Base-by-base conservation (phyloP, 2,888 invertebrate species). In the Stenolophus ochropezus region DNA sequence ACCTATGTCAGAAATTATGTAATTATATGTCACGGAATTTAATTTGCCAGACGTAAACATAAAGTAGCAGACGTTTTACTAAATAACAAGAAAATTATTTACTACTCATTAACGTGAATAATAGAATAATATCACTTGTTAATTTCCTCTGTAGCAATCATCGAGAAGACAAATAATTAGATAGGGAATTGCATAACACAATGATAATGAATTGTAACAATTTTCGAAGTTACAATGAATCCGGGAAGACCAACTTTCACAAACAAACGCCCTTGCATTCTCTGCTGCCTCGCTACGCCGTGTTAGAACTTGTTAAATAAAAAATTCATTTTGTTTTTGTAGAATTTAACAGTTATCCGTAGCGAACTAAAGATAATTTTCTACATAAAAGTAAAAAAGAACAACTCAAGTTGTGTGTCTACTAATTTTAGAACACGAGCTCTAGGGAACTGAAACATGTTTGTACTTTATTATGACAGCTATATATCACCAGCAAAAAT, bases 381-480 rank as follows among this genome's bases (percentile, higher is more conserved):
- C 49, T 53, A 20, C 25, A 23, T 51, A 27, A 14, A 49, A 74
- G 21, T 74, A 23, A 53, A 74, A 27, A 74, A 14, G 74, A 51
- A 42, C 21, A 42, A 61, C 65, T 49, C 18, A 49, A 65, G 21
- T 25, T 61, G 11, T 8, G 58, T 23, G 21, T 61, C 25, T 61
- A 65, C 65, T 78, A 78, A 78, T 69, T 78, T 78, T 78, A 78
- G 78, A 65, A 23, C 21, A 23, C 61, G 8, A 11, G 21, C 73
- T 49, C 73, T 49, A 47, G 73, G 73, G 73, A 73, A 73, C 33
- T 69, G 65, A 47, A 58, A 69, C 71, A 79, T 69, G 78, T 71
- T 79, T 69, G 69, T 53, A 71, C 56, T 58, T 75, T 71, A 65
- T 79, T 79, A 71, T 71, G 79, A 69, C 53, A 71, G 69, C 49